These are phyloP conservation scores for Xanthostigma xanthostigma DNA, from an alignment of 2,888 invertebrate genomes.

Conservation along the genomic window DNA sequence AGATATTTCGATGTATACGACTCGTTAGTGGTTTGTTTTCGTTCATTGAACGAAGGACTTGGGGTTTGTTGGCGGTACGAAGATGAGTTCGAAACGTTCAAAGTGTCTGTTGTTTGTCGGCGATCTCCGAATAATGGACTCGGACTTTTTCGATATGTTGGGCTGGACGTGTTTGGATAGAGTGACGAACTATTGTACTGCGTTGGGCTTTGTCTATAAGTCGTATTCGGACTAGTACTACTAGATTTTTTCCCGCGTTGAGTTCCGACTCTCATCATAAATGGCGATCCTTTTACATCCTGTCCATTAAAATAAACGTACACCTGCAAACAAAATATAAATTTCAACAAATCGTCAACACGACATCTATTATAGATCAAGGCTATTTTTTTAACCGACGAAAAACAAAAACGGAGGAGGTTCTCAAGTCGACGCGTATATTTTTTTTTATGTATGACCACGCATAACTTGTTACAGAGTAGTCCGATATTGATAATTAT, in stretches of 20 bases:
- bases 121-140: background rate
- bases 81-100: too few relatives aligned
- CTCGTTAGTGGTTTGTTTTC: conserved; percentile 22
- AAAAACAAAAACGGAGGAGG: too few relatives aligned
- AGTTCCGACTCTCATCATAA: conserved; percentile 72
- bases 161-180: conserved; percentile 12
- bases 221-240: conserved; percentile 28
- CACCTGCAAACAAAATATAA: conserved; percentile 33
- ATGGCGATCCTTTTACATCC: conserved; percentile 71
- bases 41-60: too few relatives aligned
- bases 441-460: too few relatives aligned
- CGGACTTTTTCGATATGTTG: background rate
- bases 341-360: too few relatives aligned
- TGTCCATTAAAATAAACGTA: conserved; percentile 91
- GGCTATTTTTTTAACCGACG: too few relatives aligned
- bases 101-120: too few relatives aligned
- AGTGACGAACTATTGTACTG: conserved; percentile 12
- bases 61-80: too few relatives aligned
- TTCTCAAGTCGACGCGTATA: too few relatives aligned
- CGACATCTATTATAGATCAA: too few relatives aligned
- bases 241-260: conserved; percentile 43
- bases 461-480: too few relatives aligned
- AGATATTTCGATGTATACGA: background rate
- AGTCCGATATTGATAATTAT: too few relatives aligned
- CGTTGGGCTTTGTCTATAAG: conserved; percentile 25